Percentiles rank a stretch among this genome's conserved stretches.
Conservation (phyloP, 1,140 invertebrate genomes). For the Pseudomyrmex cubaensis region DNA sequence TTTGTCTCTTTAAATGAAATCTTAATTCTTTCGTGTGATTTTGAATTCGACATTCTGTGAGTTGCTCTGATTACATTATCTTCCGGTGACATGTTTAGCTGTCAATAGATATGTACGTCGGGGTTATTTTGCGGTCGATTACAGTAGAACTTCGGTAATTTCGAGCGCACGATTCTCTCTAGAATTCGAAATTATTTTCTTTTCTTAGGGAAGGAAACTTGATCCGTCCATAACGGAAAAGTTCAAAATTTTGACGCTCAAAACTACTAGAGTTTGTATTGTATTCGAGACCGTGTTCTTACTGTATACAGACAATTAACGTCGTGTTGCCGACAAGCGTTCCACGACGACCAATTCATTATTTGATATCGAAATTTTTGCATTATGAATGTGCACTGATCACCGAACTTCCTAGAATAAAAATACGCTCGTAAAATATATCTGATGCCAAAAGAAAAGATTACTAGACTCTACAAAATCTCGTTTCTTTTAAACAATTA, state of each 20-base stretch:
- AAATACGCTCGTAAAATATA: slow-evolving; percentile 5
- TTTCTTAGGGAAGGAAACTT: no score
- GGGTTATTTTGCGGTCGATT: not conserved
- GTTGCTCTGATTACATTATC: slow-evolving; percentile 54
- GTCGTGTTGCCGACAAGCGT: slow-evolving; percentile 57
- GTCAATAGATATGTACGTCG: not conserved
- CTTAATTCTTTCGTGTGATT: slow-evolving; percentile 35
- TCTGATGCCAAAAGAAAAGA: not conserved
- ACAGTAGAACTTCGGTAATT: no score
- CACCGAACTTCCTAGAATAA: slow-evolving; percentile 69
- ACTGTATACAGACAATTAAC: slow-evolving; percentile 72
- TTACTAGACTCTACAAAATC: not conserved
- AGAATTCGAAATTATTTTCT: no score
- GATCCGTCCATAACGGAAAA: no score
- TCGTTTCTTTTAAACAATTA: no score
- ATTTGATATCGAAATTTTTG: slow-evolving; percentile 72
- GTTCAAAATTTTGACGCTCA: no score
- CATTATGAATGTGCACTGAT: slow-evolving; percentile 69
- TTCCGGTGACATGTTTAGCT: slow-evolving; percentile 54
- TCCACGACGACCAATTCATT: slow-evolving; percentile 71
- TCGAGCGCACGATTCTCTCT: no score
- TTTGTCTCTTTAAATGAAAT: slow-evolving; percentile 51
- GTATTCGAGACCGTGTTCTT: slow-evolving; percentile 7
- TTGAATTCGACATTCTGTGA: slow-evolving; percentile 30
- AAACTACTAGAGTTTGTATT: no score